phyloP scores from a whole-genome alignment of 2,888 invertebrate species.

The Ochropleura plecta region DNA sequence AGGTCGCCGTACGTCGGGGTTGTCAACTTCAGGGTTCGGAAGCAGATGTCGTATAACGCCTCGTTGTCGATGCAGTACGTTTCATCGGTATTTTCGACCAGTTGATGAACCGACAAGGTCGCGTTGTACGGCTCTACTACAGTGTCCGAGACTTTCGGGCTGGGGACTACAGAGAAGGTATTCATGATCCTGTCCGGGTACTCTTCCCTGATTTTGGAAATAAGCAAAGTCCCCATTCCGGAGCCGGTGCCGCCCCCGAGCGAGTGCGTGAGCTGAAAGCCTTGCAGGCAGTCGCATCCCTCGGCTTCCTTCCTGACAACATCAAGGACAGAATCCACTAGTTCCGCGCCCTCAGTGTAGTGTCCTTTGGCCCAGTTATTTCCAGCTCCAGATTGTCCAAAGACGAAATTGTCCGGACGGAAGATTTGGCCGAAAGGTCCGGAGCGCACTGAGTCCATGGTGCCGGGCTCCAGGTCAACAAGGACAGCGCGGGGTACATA shows the following conservation, averaged over 20 bases:
- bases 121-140: slow-evolving; percentile 93
- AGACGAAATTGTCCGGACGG: slow-evolving; percentile 94
- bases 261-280: slow-evolving; percentile 92
- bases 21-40: slow-evolving; percentile 93
- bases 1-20: slow-evolving; percentile 95
- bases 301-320: slow-evolving; percentile 91
- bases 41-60: slow-evolving; percentile 95
- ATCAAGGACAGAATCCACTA: slow-evolving; percentile 91
- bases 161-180: slow-evolving; percentile 93
- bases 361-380: slow-evolving; percentile 93
- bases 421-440: slow-evolving; percentile 93
- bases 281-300: slow-evolving; percentile 92
- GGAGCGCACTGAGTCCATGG: slow-evolving; percentile 92
- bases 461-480: slow-evolving; percentile 85
- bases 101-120: slow-evolving; percentile 92
- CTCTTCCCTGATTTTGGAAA: slow-evolving; percentile 93
- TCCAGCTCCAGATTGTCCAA: slow-evolving; percentile 91
- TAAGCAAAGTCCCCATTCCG: slow-evolving; percentile 93
- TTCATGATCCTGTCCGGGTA: slow-evolving; percentile 94
- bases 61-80: slow-evolving; percentile 94
- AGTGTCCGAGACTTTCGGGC: slow-evolving; percentile 94
- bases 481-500: slow-evolving; percentile 85
- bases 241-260: slow-evolving; percentile 94
- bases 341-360: slow-evolving; percentile 92
- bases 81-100: slow-evolving; percentile 93